Evolutionary conservation across 2,888 invertebrate species (phyloP), one percentile per base, ranked within the genome.

Genomic region (Cabera pusaria): DNA sequence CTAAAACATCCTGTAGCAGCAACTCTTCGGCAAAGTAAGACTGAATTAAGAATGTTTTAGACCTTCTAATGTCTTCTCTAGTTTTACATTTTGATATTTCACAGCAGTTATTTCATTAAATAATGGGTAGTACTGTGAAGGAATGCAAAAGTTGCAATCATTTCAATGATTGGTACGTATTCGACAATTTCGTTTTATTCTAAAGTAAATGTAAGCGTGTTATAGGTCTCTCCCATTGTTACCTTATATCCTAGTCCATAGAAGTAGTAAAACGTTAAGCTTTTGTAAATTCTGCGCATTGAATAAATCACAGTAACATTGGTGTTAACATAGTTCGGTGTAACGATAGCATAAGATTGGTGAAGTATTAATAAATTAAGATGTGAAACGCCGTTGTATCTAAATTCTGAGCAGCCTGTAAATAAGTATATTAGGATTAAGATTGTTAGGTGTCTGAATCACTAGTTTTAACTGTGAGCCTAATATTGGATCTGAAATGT

Each of bases 221-320:
- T 25, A 49, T 53, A 67, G 64, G 72, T 74, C 64, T 70, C 64
- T 61, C 12, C 61, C 56, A 65, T 67, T 26, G 83, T 85, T 84
- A 85, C 84, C 85, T 57, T 71, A 66, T 64, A 65, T 59, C 67
- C 86, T 86, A 86, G 86, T 86, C 86, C 72, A 72, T 80, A 78
- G 72, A 52, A 56, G 59, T 72, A 72, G 54, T 56, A 58, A 22
- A 42, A 41, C 24, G 40, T 63, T 72, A 65, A 59, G 80, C 74
- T 79, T 75, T 59, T 85, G 82, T 85, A 84, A 68, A 82, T 79
- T 2, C 14, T 14, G 14, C 2, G 18, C 25, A 36, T 40, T 41
- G 43, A 38, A 7, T 35, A 22, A 26, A 32, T 33, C 17, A 28
- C 36, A 37, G 28, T 17, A 16, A 7, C 19, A 52, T 56, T 39